phyloP scores from a whole-genome alignment of 2,797 vertebrate species.

The Rhabdophis nuchalis region DNA sequence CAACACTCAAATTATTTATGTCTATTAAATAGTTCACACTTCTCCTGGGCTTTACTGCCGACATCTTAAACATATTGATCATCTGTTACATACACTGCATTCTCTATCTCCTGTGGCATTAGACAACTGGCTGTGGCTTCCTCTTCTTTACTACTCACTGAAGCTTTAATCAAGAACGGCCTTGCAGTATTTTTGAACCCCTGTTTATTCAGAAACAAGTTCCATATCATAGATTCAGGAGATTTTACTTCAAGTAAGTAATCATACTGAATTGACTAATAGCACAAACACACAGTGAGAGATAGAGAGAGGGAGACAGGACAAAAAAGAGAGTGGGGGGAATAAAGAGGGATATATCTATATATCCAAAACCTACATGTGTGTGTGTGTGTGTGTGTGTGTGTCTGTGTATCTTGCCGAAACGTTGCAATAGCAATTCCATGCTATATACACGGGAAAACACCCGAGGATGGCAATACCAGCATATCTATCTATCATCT shows the following conservation, averaged over 20 bases:
- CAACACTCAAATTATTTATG: constrained; percentile 2
- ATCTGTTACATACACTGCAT: neutral
- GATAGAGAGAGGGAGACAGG: neutral
- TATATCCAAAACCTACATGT: too few species aligned
- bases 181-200: neutral
- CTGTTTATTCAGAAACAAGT: neutral
- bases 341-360: too few species aligned
- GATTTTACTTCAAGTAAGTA: neutral
- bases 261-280: neutral
- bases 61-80: constrained; percentile 17
- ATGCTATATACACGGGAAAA: too few species aligned
- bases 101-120: neutral
- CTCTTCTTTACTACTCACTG: neutral
- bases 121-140: neutral
- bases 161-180: neutral
- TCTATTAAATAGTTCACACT: neutral
- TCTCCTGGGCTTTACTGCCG: neutral
- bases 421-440: too few species aligned
- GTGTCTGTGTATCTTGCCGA: too few species aligned
- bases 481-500: too few species aligned
- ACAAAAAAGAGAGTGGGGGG: neutral
- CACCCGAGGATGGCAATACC: too few species aligned
- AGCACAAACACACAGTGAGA: neutral
- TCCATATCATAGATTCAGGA: neutral
- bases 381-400: too few species aligned